Conservation (phyloP, 2,113 vertebrate genomes). For the Cyrtonyx montezumae region DNA sequence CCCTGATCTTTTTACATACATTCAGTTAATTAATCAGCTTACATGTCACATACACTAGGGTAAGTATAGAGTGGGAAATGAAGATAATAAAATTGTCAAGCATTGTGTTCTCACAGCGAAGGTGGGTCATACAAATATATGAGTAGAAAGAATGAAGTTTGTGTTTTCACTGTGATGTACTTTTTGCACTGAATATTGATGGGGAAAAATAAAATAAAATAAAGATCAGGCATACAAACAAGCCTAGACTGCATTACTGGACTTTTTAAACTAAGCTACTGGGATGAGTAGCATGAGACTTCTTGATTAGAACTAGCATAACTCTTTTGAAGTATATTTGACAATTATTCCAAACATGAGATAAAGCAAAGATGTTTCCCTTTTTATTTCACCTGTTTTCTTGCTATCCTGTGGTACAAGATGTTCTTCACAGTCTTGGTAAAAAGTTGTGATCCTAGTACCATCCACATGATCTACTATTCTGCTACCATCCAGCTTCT, state of each 20-base stretch:
- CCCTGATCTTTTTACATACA: neutral
- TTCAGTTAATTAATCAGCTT: neutral
- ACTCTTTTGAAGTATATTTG: neutral
- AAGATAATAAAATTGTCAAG: neutral
- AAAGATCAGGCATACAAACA: neutral
- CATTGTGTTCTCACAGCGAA: neutral
- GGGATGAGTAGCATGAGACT: neutral
- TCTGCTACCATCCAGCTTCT: conserved; percentile 77
- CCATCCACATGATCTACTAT: conserved; percentile 92
- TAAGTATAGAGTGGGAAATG: neutral
- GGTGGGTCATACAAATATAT: neutral
- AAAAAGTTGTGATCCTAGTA: conserved; percentile 89
- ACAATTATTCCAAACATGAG: neutral
- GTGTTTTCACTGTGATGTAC: neutral
- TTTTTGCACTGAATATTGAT: neutral
- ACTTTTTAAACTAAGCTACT: neutral
- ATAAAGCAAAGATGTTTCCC: neutral
- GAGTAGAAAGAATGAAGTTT: neutral
- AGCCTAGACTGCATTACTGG: neutral
- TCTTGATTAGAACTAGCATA: too few species aligned
- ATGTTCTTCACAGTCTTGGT: conserved; percentile 68
- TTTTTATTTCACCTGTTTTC: conserved; percentile 60
- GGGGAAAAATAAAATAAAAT: neutral
- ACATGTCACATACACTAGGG: neutral
- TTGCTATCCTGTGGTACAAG: neutral